Conservation (phyloP, 2,797 vertebrate species). For the Poeciliopsis gracilis region DNA sequence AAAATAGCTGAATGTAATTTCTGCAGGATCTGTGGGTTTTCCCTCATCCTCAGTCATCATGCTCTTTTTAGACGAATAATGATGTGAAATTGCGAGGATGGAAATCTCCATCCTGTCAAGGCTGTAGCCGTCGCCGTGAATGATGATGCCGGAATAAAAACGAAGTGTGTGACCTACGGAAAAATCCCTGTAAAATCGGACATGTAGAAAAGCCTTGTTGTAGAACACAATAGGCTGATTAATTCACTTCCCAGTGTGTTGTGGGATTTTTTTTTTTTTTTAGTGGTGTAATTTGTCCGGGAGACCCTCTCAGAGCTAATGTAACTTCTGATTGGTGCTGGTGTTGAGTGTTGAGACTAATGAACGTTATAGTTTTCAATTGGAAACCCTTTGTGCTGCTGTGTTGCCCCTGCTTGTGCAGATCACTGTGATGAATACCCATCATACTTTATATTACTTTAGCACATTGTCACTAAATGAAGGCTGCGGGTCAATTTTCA, state of each 20-base stretch:
- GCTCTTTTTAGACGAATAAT: slow-evolving; percentile 19
- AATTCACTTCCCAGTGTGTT: slow-evolving; percentile 54
- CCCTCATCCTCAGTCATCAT: slow-evolving; percentile 10
- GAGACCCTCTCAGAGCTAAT: slow-evolving; percentile 72
- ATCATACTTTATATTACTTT: slow-evolving; percentile 80
- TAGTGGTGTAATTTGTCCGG: slow-evolving; percentile 58
- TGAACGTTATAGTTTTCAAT: slow-evolving; percentile 82
- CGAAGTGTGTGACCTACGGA: not conserved
- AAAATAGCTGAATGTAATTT: slow-evolving; percentile 2
- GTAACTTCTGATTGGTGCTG: slow-evolving; percentile 79
- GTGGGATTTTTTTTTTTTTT: slow-evolving; percentile 52
- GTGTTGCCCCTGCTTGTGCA: slow-evolving; percentile 74
- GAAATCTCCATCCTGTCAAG: slow-evolving; percentile 10
- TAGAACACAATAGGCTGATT: slow-evolving; percentile 39
- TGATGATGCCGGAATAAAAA: slow-evolving; percentile 9
- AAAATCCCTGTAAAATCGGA: not conserved
- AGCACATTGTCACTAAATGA: slow-evolving; percentile 79
- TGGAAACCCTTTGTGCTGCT: slow-evolving; percentile 79
- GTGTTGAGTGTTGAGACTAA: slow-evolving; percentile 79
- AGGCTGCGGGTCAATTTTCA: slow-evolving; percentile 80
- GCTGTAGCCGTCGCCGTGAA: slow-evolving; percentile 1
- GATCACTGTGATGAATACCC: slow-evolving; percentile 80
- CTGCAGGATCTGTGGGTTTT: slow-evolving; percentile 9
- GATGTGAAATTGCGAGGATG: slow-evolving; percentile 2
- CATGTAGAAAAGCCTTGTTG: slow-evolving; percentile 12